Base-by-base conservation (phyloP, 2,113 vertebrate genomes). In the Gambusia affinis region DNA sequence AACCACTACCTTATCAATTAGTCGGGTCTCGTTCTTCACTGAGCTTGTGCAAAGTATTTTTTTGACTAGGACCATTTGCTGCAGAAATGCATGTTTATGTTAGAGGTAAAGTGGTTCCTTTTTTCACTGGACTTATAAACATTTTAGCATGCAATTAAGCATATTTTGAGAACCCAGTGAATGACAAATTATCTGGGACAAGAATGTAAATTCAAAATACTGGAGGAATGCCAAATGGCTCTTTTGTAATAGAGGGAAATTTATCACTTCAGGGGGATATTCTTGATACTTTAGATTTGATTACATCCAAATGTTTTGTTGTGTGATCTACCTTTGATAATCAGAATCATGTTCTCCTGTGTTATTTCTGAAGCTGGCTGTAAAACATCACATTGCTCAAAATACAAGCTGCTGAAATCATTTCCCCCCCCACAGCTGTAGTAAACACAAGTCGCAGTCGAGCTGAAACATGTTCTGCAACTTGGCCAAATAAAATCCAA, bases 71-170 rank as follows among this genome's bases (percentile, higher is more conserved):
- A 65, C 72, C 81, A 70, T 84, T 69, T 68, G 61, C 62, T 83
- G 64, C 82, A 82, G 84, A 90, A 91, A 83, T 85, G 76, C 81
- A 39, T 93, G 88, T 92, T 92, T 90, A 89, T 73, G 73, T 78
- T 67, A 22, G 70, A 70, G 35, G 68, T 70, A 69, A 83, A 88
- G 84, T 75, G 80, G 77, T 62, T 68, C 65, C 81, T 68, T 80
- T 37, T 85, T 85, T 69, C 35, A 19, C 67, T 63, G 76, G 69
- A 60, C 54, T 33, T 87, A 37, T 87, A 89, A 91, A 91, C 85
- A 89, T 79, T 73, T 81, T 70, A 67, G 37, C 37, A 67, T 67
- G 42, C 28, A 67, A 42, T 67, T 73, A 74, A 75, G 75, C 76
- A 76, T 70, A 68, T 82, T 76, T 80, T 75, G 29, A 42, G 28